These are phyloP conservation scores for Plagiodera versicolora DNA, from an alignment of 2,888 invertebrate genomes.

Conservation along the genomic window DNA sequence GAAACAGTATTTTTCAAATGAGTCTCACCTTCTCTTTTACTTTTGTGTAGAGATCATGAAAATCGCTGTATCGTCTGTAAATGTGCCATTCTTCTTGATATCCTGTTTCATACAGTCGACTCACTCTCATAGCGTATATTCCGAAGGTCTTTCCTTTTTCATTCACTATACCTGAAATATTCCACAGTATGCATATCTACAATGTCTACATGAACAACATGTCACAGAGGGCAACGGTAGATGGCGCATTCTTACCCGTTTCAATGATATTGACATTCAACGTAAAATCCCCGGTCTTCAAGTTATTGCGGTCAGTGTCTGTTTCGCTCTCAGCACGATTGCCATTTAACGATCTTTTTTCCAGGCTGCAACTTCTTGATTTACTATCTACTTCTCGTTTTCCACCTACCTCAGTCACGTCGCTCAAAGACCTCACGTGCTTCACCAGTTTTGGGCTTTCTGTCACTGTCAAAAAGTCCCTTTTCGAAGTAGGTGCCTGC, in stretches of 20 bases:
- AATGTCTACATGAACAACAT: no score
- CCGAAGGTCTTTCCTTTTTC: conserved; percentile 86
- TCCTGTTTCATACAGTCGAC: conserved; percentile 66
- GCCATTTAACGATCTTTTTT: conserved; percentile 9
- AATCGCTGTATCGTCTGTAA: conserved; percentile 90
- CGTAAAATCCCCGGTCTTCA: conserved; percentile 49
- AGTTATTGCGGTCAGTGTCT: conserved; percentile 35
- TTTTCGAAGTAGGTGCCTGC: no score
- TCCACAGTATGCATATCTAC: no score
- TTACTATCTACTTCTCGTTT: conserved; percentile 23
- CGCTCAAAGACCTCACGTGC: conserved; percentile 52
- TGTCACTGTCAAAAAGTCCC: conserved; percentile 36
- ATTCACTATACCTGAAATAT: conserved; percentile 68
- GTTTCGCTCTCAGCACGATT: conserved; percentile 27
- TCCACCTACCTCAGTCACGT: conserved; percentile 44
- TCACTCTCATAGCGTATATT: conserved; percentile 84
- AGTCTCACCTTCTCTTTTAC: conserved; percentile 69
- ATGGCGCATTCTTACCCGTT: conserved; percentile 56
- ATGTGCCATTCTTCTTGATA: conserved; percentile 85
- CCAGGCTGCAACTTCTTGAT: conserved; percentile 27
- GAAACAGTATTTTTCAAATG: neutral
- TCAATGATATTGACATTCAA: conserved; percentile 66
- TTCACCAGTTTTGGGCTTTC: conserved; percentile 44
- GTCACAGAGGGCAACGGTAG: no score
- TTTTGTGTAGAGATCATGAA: conserved; percentile 83